A percentile compares a stretch with the other conserved stretches of the same genome.
These are phyloP conservation scores for Rallus limicola DNA, from an alignment of 2,113 vertebrate species.

Conservation along the genomic window DNA sequence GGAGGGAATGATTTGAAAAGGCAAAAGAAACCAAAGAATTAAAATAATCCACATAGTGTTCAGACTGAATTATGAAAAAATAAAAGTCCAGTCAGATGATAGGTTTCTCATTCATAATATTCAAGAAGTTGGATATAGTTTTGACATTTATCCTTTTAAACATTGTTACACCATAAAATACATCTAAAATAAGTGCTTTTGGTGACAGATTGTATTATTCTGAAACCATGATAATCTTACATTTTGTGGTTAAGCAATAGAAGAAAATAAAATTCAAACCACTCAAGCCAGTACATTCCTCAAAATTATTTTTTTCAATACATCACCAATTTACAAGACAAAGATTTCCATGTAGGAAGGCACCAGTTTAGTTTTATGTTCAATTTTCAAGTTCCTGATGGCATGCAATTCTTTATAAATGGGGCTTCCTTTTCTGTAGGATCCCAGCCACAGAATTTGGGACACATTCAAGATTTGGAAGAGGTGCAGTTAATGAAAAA, in stretches of 20 bases:
- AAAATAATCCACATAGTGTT: background rate
- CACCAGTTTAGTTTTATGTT: background rate
- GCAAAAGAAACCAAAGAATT: background rate
- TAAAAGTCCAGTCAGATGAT: background rate
- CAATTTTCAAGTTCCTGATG: background rate
- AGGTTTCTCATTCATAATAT: background rate
- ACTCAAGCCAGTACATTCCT: background rate
- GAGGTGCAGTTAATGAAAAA: background rate
- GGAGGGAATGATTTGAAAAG: background rate
- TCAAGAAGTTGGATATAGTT: background rate
- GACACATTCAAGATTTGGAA: background rate
- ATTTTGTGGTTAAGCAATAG: background rate
- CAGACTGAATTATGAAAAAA: background rate
- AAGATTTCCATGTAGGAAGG: background rate
- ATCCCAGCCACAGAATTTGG: background rate
- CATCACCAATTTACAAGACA: fast-evolving
- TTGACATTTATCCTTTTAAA: background rate
- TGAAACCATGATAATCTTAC: background rate
- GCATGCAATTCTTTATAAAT: background rate
- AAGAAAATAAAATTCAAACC: background rate
- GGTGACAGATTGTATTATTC: background rate
- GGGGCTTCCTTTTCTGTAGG: background rate
- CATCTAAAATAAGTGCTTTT: background rate
- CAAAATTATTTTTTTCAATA: background rate
- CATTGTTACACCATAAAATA: background rate